Base-by-base conservation (phyloP, 2,888 invertebrate species). In the Iselma pallidipennis region DNA sequence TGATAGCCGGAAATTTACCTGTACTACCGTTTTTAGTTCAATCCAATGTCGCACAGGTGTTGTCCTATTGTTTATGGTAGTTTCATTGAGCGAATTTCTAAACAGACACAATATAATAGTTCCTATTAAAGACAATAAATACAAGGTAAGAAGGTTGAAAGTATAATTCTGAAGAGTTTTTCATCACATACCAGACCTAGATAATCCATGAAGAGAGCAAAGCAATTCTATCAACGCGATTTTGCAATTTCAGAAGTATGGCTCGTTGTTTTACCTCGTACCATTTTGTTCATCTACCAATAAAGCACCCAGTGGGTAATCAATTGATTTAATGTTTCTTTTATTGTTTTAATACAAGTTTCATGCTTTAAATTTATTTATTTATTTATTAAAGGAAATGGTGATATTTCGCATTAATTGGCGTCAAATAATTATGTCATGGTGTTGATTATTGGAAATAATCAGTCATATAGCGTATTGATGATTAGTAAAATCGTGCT, bases 11-110 rank as follows among this genome's bases (percentile, higher is more conserved):
- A 74, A 74, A 74, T 73, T 72, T 66, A 69, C 61, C 59, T 66
- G 59, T 60, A 52, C 26, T 52, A 48, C 58, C 50, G 65, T 66
- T 65, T 71, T 68, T 66, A 65, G 61, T 50, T 50, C 58, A 55
- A 51, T 68, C 74, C 75, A 76, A 76, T 75, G 75, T 72, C 74
- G 71, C 76, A 71, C 76, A 76, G 76, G 76, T 76, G 76, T 74
- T 75, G 64, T 63, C 67, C 72, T 67, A 76, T 76, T 75, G 74
- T 77, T 77, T 77, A 76, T 74, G 67, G 56, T 67, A 61, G 69
- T 77, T 73, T 73, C 76, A 75, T 76, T 75, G 75, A 75, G 70
- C 72, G 71, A 73, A 72, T 76, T 75, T 75, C 75, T 75, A 72
- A 74, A 75, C 67, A 67, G 67, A 71, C 70, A 71, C 71, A 73